Percentiles rank a stretch among this genome's conserved stretches.
phyloP scores from a whole-genome alignment of 2,113 vertebrate species.

The Camelus bactrianus region DNA sequence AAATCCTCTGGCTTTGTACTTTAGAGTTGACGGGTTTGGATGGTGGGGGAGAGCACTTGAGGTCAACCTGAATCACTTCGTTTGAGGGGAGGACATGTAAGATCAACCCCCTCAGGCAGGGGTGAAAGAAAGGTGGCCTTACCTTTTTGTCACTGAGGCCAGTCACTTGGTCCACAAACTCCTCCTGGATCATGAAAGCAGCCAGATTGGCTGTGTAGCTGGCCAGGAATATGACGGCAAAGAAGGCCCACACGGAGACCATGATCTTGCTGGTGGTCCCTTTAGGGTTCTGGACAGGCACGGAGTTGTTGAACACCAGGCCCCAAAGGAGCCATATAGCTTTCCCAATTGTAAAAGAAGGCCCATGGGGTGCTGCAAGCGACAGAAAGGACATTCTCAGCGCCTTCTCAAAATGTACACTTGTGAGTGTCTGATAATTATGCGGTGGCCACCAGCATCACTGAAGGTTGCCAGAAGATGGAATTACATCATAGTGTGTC shows the following conservation, averaged over 20 bases:
- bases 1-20: not conserved
- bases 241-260: slow-evolving; percentile 99
- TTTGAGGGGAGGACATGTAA: not conserved
- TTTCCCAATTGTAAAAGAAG: slow-evolving; percentile 99
- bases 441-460: rapidly evolving
- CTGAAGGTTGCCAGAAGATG: not conserved
- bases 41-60: too few species aligned
- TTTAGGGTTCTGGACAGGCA: slow-evolving; percentile 98
- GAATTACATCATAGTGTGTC: rapidly evolving
- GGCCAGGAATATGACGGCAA: slow-evolving; percentile 98
- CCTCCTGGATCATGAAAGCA: slow-evolving; percentile 99
- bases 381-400: slow-evolving; percentile 18
- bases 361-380: slow-evolving; percentile 94
- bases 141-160: slow-evolving; percentile 99
- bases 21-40: not conserved
- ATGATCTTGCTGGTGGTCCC: slow-evolving; percentile 99
- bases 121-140: not conserved
- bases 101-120: too few species aligned
- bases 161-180: slow-evolving; percentile 99
- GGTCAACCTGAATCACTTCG: rapidly evolving
- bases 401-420: rapidly evolving
- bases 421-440: rapidly evolving
- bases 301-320: slow-evolving; percentile 99
- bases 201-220: slow-evolving; percentile 99
- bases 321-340: slow-evolving; percentile 99